Percentiles rank a stretch among this genome's conserved stretches.
Conservation (phyloP, 2,113 vertebrate species). For the Delphinapterus leucas region DNA sequence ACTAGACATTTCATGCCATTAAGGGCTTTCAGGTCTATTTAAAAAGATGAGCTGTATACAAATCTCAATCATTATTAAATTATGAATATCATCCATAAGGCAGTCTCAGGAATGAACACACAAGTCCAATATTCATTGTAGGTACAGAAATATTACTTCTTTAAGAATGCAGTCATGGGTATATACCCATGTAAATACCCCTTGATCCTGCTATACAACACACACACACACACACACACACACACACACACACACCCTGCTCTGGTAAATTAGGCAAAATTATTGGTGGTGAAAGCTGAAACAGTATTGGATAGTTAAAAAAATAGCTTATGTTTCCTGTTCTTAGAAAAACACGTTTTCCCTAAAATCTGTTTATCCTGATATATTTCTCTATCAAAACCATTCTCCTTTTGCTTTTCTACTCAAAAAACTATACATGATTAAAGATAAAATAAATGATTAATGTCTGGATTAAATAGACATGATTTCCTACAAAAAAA, state of each 20-base stretch:
- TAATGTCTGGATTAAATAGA: neutral
- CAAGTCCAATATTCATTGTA: neutral
- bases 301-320: neutral
- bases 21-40: neutral
- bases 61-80: neutral
- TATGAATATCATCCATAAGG: neutral
- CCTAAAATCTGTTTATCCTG: neutral
- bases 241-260: neutral
- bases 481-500: neutral
- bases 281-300: neutral
- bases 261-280: neutral
- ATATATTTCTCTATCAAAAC: neutral
- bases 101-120: neutral
- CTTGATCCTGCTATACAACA: neutral
- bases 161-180: neutral
- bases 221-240: neutral
- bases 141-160: neutral
- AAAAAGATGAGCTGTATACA: neutral
- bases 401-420: neutral
- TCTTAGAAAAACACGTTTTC: neutral
- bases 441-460: neutral
- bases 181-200: no score
- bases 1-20: neutral
- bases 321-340: neutral
- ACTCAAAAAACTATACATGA: neutral